A percentile compares a stretch with the other conserved stretches of the same genome.
These are phyloP conservation scores for Polylopha cassiicola DNA, from an alignment of 2,888 invertebrate genomes.

Conservation along the genomic window DNA sequence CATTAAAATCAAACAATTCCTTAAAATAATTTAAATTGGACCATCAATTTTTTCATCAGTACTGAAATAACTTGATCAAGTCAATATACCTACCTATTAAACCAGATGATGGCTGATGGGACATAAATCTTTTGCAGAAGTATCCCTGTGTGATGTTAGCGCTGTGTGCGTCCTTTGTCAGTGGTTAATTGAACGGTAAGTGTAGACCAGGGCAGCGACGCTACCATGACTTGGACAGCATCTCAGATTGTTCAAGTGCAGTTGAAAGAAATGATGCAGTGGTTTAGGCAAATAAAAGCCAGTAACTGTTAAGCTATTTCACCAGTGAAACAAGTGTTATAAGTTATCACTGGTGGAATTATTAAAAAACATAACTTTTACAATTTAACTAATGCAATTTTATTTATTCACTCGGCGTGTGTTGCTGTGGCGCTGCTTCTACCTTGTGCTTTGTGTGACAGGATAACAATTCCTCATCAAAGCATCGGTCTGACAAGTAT, in stretches of 20 bases:
- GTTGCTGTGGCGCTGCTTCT: constrained; percentile 79
- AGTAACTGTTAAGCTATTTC: constrained; percentile 55
- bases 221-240: constrained; percentile 54
- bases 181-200: constrained; percentile 81
- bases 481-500: constrained; percentile 75
- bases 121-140: constrained; percentile 89
- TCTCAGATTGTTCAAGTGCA: constrained; percentile 39
- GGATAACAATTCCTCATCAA: constrained; percentile 76
- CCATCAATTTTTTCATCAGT: constrained; percentile 24
- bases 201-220: constrained; percentile 74
- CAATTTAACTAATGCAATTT: constrained; percentile 70
- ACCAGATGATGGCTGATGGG: constrained; percentile 79
- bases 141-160: constrained; percentile 82
- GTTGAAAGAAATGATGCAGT: constrained; percentile 41
- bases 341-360: constrained; percentile 49
- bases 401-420: constrained; percentile 77
- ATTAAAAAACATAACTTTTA: constrained; percentile 54
- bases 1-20: constrained; percentile 38
- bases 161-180: constrained; percentile 81
- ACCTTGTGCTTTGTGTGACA: constrained; percentile 79
- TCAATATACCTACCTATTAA: constrained; percentile 48
- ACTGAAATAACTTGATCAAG: constrained; percentile 19
- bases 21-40: constrained; percentile 36
- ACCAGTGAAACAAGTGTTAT: constrained; percentile 34
- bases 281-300: constrained; percentile 55